phyloP scores from a whole-genome alignment of 2,888 invertebrate species.

The Acrobasis repandana region DNA sequence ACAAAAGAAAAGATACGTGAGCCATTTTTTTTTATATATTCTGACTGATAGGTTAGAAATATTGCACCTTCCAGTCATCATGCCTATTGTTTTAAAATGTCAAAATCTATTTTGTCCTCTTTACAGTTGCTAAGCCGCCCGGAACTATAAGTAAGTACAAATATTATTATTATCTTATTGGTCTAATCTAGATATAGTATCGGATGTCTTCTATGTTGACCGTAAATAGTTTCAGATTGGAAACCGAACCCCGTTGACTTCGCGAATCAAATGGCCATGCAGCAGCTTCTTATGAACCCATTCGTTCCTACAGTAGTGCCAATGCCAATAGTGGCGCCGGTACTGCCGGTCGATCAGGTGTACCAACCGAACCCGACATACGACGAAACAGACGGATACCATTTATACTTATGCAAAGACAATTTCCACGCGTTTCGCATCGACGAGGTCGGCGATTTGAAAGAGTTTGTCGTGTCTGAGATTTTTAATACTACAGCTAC shows the following conservation, averaged over 20 bases:
- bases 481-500: slow-evolving; percentile 52
- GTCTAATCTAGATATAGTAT: background rate
- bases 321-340: slow-evolving; percentile 1
- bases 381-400: slow-evolving; percentile 36
- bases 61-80: too few relatives aligned
- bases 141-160: slow-evolving; percentile 41
- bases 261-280: background rate
- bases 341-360: background rate
- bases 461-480: slow-evolving; percentile 55
- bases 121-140: slow-evolving; percentile 33
- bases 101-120: slow-evolving; percentile 20
- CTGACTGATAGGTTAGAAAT: too few relatives aligned
- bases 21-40: too few relatives aligned
- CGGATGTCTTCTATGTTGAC: background rate
- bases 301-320: slow-evolving; percentile 5
- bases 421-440: slow-evolving; percentile 59
- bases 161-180: slow-evolving; percentile 15
- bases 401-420: slow-evolving; percentile 66
- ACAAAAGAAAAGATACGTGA: too few relatives aligned
- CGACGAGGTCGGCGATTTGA: slow-evolving; percentile 52
- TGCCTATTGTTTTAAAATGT: background rate
- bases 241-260: slow-evolving; percentile 29
- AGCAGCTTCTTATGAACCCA: slow-evolving; percentile 22
- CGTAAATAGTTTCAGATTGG: slow-evolving; percentile 59
- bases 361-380: slow-evolving; percentile 5